Base-by-base conservation (phyloP, 2,113 vertebrate species). In the Petrocephalus microphthalmus region DNA sequence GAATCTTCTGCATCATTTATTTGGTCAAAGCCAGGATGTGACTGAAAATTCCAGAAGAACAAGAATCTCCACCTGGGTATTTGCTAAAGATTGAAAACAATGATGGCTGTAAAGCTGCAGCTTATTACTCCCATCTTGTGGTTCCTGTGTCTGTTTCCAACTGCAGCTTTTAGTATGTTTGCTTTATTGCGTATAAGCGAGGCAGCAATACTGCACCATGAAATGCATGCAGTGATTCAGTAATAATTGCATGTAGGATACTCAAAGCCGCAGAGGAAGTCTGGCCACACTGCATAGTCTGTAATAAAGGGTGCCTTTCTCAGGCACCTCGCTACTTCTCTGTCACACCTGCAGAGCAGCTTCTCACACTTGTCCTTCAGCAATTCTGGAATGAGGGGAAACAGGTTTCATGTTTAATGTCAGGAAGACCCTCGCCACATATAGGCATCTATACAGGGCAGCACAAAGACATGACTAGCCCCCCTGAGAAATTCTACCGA, bases 261-360 rank as follows among this genome's bases (percentile, higher is more conserved):
- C 49, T 89, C 90, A 8, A 11, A 25, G 82, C 92, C 93, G 90
- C 96, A 97, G 7, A 95, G 85, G 86, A 94, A 92, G 19, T 90
- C 60, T 25, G 95, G 95, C 91, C 94, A 96, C 85, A 96, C 88
- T 22, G 92, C 15, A 25, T 94, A 91, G 51, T 88, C 92, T 7
- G 91, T 42, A 52, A 95, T 93, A 90, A 95, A 96, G 0, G 92
- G 47, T 0, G 94, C 92, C 74, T 85, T 45, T 60, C 91, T 88
- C 86, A 96, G 92, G 71, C 96, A 97, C 51, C 90, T 85, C 20
- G 94, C 94, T 53, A 94, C 90, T 90, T 95, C 94, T 90, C 90
- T 91, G 91, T 97, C 96, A 90, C 96, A 97, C 15, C 92, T 90
- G 92, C 96, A 97, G 42, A 94, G 53, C 89, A 95, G 93, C 88